Evolutionary conservation across 2,888 invertebrate genomes (phyloP).

Genomic region (Sphinx pinastri): DNA sequence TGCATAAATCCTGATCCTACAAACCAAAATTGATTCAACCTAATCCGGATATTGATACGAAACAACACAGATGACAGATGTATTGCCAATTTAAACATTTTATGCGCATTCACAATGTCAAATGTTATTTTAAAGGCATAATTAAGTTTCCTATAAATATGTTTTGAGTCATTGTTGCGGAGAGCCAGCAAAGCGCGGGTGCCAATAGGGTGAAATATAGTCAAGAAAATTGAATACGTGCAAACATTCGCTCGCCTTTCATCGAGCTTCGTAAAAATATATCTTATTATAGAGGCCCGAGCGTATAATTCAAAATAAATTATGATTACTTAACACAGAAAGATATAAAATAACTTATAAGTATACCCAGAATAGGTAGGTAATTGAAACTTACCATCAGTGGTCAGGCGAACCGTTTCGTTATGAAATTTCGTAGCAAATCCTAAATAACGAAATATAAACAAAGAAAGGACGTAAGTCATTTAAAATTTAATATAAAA

Average conservation of each 20-base stretch:
- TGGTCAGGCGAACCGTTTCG: too few species aligned
- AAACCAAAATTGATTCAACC: slow-evolving; percentile 81
- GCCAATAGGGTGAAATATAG: slow-evolving; percentile 72
- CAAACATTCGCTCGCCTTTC: slow-evolving; percentile 65
- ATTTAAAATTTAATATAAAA: neutral
- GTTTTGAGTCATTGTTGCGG: slow-evolving; percentile 57
- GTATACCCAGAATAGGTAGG: too few species aligned
- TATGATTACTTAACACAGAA: neutral
- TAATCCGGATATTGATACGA: slow-evolving; percentile 83
- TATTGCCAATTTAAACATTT: slow-evolving; percentile 54
- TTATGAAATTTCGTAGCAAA: too few species aligned
- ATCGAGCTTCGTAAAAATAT: neutral
- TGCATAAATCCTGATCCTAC: slow-evolving; percentile 82
- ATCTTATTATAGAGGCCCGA: neutral
- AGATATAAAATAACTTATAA: neutral
- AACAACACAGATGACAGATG: slow-evolving; percentile 66
- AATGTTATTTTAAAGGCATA: slow-evolving; percentile 34
- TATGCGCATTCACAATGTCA: slow-evolving; percentile 19
- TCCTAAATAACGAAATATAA: too few species aligned
- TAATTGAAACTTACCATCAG: too few species aligned
- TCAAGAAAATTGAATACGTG: slow-evolving; percentile 77
- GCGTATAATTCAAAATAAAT: neutral
- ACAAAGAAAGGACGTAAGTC: too few species aligned
- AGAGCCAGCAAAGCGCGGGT: slow-evolving; percentile 56
- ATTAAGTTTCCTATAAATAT: slow-evolving; percentile 58